These are phyloP conservation scores for Aspiorhynchus laticeps DNA, from an alignment of 2,113 vertebrate species.

Conservation along the genomic window DNA sequence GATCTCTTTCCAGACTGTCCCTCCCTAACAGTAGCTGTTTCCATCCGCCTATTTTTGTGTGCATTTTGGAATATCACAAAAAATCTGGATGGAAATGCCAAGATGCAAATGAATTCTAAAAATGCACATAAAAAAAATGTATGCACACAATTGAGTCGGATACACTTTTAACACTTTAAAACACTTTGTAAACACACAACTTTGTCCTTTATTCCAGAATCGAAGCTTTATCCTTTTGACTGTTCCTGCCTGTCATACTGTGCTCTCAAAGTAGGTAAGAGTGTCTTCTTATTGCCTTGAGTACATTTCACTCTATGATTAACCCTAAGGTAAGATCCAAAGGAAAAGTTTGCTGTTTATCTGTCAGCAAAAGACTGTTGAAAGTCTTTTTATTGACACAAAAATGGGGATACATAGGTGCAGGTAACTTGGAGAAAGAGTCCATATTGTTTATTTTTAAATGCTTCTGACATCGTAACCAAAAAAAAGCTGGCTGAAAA, in stretches of 20 bases:
- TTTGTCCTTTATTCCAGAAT: conserved; percentile 74
- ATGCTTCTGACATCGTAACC: neutral
- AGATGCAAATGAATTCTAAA: too few relatives aligned
- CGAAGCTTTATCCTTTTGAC: conserved; percentile 82
- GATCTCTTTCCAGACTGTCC: too few relatives aligned
- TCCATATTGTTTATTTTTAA: neutral
- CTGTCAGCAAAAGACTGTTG: neutral
- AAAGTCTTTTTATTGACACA: neutral
- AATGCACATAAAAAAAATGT: too few relatives aligned
- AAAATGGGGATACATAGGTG: neutral
- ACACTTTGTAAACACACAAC: neutral
- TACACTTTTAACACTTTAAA: too few relatives aligned
- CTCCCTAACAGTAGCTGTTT: too few relatives aligned
- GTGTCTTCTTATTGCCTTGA: neutral
- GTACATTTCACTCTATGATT: neutral
- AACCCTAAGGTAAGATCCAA: neutral
- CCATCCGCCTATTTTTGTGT: too few relatives aligned
- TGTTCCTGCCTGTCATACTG: conserved; percentile 85
- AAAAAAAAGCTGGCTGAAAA: neutral
- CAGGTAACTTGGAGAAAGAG: neutral
- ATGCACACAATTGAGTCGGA: too few relatives aligned
- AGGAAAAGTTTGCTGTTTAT: neutral
- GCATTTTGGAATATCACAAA: too few relatives aligned
- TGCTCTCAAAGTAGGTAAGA: conserved; percentile 80
- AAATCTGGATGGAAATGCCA: too few relatives aligned